These are phyloP conservation scores for Protosalanx chinensis DNA, from an alignment of 2,797 vertebrate species.

Conservation along the genomic window DNA sequence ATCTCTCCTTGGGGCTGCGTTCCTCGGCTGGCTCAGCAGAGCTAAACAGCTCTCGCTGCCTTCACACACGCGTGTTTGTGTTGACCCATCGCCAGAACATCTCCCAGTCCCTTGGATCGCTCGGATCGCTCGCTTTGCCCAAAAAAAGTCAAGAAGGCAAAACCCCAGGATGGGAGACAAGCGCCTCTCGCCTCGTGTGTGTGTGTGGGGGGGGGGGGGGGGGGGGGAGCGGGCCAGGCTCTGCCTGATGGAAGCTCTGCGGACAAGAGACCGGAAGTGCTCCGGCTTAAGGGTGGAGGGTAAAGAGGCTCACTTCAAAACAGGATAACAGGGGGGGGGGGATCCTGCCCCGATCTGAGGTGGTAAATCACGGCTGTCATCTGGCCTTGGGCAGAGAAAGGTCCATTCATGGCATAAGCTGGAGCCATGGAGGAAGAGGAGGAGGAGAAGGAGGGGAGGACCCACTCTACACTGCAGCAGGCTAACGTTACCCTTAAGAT, in stretches of 20 bases:
- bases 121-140: conserved; percentile 45
- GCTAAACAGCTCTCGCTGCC: conserved; percentile 51
- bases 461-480: conserved; percentile 29
- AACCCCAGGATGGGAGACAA: conserved; percentile 34
- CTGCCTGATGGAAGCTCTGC: conserved; percentile 19
- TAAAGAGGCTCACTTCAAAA: conserved; percentile 38
- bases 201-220: conserved; percentile 9
- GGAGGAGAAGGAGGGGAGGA: conserved; percentile 45
- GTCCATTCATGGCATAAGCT: conserved; percentile 48
- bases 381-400: conserved; percentile 49
- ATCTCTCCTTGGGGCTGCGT: conserved; percentile 43
- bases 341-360: conserved; percentile 38
- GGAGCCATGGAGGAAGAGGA: conserved; percentile 47
- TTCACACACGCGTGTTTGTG: conserved; percentile 61
- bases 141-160: conserved; percentile 33
- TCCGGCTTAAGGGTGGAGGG: background rate
- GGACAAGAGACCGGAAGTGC: conserved; percentile 47
- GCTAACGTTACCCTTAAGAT: conserved; percentile 28
- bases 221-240: conserved; percentile 5
- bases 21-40: conserved; percentile 50
- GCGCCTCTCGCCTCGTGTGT: conserved; percentile 52
- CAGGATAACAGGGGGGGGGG: conserved; percentile 37
- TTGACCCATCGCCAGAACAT: conserved; percentile 60
- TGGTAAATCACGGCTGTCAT: conserved; percentile 61
- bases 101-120: conserved; percentile 28